A percentile compares a stretch with the other conserved stretches of the same genome.
These are phyloP conservation scores for Danaus plexippus DNA, from an alignment of 1,140 invertebrate species.

Conservation along the genomic window DNA sequence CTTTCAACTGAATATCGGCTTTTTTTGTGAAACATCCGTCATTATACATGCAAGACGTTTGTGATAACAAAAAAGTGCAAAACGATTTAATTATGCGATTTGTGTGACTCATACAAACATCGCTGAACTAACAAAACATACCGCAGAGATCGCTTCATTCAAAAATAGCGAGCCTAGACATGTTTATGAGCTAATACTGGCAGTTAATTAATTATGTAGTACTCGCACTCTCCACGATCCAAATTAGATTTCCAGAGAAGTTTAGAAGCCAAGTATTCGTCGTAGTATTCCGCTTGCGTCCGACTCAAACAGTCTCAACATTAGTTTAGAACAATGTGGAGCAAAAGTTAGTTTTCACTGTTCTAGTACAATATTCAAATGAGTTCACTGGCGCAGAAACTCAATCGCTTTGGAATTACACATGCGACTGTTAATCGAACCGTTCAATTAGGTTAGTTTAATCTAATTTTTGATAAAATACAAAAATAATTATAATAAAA, in stretches of 20 bases:
- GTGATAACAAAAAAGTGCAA: too few species aligned
- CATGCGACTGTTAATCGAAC: conserved; percentile 8
- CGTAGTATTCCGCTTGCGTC: conserved; percentile 34
- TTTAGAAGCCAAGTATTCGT: conserved; percentile 39
- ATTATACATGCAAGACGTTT: too few species aligned
- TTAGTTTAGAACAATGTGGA: conserved; percentile 57
- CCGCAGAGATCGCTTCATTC: conserved; percentile 17
- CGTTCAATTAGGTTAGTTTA: conserved; percentile 1
- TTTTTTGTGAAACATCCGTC: too few species aligned
- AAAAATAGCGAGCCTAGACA: conserved; percentile 36
- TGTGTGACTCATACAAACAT: conserved; percentile 4
- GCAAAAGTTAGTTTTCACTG: conserved; percentile 42
- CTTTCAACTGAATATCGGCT: too few species aligned
- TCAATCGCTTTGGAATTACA: conserved; percentile 31
- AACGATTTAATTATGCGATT: conserved; percentile 2
- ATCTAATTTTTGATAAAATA: background rate
- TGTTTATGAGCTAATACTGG: conserved; percentile 42
- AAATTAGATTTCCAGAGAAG: conserved; percentile 50
- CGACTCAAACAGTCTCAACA: conserved; percentile 47
- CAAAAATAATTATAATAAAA: background rate
- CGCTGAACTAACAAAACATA: background rate
- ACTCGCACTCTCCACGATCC: conserved; percentile 27
- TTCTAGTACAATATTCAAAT: conserved; percentile 58
- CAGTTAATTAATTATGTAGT: conserved; percentile 54
- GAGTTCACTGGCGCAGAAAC: conserved; percentile 46